Conservation (phyloP, 2,113 vertebrate genomes). For the Oreochromis niloticus region DNA sequence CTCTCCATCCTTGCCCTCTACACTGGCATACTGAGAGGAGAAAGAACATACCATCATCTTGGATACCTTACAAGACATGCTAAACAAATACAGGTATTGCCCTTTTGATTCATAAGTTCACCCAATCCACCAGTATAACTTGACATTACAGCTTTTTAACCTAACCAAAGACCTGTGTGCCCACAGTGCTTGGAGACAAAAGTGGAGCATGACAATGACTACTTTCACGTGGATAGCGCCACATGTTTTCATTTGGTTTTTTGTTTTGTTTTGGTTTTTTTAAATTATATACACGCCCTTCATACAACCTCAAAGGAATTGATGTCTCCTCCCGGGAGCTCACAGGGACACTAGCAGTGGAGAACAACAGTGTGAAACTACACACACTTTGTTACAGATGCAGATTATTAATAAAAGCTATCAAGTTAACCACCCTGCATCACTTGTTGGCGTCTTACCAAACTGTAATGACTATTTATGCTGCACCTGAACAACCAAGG, state of each 20-base stretch:
- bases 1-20: constrained; percentile 87
- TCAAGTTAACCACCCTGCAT: not conserved
- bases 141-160: not conserved
- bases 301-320: not conserved
- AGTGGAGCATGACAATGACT: not conserved
- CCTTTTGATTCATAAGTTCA: not conserved
- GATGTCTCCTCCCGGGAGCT: not conserved
- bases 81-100: not conserved
- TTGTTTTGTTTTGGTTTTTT: rapidly evolving
- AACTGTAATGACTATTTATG: not conserved
- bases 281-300: not conserved
- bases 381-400: not conserved
- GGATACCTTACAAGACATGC: not conserved
- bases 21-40: constrained; percentile 81
- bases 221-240: not conserved
- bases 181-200: not conserved
- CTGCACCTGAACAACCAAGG: not conserved
- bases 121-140: not conserved
- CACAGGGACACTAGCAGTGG: not conserved
- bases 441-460: not conserved
- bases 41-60: not conserved
- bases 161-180: not conserved
- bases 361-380: not conserved
- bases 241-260: not conserved
- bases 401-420: not conserved